Evolutionary conservation across 2,888 invertebrate genomes (phyloP).

Genomic region (Chymomyza procnemis): DNA sequence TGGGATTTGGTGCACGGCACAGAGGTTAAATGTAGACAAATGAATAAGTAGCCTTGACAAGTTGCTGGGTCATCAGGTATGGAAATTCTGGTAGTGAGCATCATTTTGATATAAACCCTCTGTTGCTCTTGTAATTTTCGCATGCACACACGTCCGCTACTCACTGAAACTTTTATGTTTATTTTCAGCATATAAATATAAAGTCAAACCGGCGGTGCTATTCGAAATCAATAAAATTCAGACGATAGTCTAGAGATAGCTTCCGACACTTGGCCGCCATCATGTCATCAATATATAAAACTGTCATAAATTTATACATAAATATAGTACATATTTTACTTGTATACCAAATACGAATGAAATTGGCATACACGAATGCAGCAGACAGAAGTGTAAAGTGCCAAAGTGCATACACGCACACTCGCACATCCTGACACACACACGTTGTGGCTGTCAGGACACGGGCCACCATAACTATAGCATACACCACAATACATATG

Average conservation of each 20-base stretch:
- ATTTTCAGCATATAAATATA: slow-evolving; percentile 27
- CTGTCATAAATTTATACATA: slow-evolving; percentile 71
- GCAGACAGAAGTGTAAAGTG: slow-evolving; percentile 50
- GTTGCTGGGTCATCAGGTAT: slow-evolving; percentile 24
- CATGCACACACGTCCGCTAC: no score
- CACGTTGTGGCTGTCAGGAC: slow-evolving; percentile 22
- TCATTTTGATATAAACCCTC: no score
- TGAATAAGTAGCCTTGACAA: slow-evolving; percentile 49
- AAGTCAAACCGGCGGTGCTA: not conserved
- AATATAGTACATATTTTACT: slow-evolving; percentile 12
- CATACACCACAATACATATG: not conserved
- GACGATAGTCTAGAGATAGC: not conserved
- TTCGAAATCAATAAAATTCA: slow-evolving; percentile 37
- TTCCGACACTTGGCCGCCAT: not conserved
- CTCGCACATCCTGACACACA: slow-evolving; percentile 5
- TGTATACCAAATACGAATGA: slow-evolving; percentile 24
- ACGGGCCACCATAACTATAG: slow-evolving; percentile 15
- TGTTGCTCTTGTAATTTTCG: no score
- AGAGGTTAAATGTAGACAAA: slow-evolving; percentile 57
- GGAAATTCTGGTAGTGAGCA: no score
- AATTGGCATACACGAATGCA: slow-evolving; percentile 60
- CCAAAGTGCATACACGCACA: slow-evolving; percentile 47
- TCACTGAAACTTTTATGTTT: slow-evolving; percentile 27
- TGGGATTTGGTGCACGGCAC: slow-evolving; percentile 31
- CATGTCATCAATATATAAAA: slow-evolving; percentile 67